phyloP scores from a whole-genome alignment of 2,797 vertebrate genomes.

The Nothura maculosa region DNA sequence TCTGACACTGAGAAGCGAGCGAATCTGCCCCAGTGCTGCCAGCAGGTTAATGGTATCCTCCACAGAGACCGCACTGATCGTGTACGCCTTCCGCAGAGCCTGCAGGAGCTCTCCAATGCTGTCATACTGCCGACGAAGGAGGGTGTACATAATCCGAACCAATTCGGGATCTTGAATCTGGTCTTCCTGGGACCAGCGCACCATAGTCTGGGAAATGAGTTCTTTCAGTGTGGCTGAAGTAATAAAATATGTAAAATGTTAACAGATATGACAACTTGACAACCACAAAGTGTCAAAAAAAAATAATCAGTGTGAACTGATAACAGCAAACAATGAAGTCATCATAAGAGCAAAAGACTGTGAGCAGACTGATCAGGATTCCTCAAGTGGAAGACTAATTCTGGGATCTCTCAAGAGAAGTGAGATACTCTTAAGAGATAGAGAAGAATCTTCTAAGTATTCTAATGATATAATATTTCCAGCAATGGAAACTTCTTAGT shows the following conservation, averaged over 20 bases:
- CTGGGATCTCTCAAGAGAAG: background rate
- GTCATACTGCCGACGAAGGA: constrained; percentile 96
- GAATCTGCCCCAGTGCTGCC: constrained; percentile 94
- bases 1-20: constrained; percentile 95
- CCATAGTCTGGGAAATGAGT: constrained; percentile 97
- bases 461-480: background rate
- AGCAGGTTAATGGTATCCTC: constrained; percentile 94
- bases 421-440: background rate
- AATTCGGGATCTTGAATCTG: constrained; percentile 94
- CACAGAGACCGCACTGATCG: constrained; percentile 93
- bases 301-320: background rate
- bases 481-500: background rate
- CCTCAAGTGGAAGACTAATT: background rate
- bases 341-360: background rate
- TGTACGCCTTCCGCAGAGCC: constrained; percentile 95
- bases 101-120: constrained; percentile 95
- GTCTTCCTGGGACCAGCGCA: constrained; percentile 96
- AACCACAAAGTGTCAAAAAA: background rate
- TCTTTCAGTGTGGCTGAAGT: constrained; percentile 93
- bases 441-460: background rate
- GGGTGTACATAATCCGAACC: constrained; percentile 95
- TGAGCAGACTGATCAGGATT: background rate
- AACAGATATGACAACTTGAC: background rate
- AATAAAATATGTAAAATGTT: background rate
- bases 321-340: background rate